Base-by-base conservation (phyloP, 2,113 vertebrate species). In the Numenius arquata region DNA sequence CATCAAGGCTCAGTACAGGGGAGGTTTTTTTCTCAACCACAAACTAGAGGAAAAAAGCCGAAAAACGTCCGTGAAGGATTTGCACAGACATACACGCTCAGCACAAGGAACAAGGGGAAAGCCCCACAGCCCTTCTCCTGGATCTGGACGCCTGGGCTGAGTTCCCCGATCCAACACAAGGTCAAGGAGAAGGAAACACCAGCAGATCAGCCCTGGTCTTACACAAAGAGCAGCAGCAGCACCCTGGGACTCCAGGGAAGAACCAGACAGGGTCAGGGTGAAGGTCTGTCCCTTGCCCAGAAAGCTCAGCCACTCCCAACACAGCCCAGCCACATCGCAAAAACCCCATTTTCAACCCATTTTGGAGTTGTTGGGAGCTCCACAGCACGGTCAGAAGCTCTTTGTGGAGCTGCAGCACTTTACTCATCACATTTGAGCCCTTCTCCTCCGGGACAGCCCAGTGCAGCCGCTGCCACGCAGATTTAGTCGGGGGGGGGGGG, bases 1-100 rank as follows among this genome's bases (percentile, higher is more conserved):
- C 19, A 12, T 2, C 58, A 9, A 66, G 30, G 36, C 53, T 83
- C 0, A 0, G 36, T 5, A 12, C 10, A 19, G 38, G n/a, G 34
- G 43, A 12, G 7, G 5, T 0, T 9, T 27, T 21, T 19, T 41
- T 38, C 56, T 59, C 82, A n/a, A 53, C 27, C 34, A 18, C 5
- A 58, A 26, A 6, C 5, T 3, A 8, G 11, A 71, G 15, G 6
- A 8, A 41, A 25, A 41, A 45, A 48, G 8, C 8, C 45, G 38
- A 7, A 17, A 82, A 40, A 10, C 0, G 0, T 3, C 53, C 50
- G 0, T 4, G 43, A 63, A 36, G 53, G 63, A 18, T 61, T 41
- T 50, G 22, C 22, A 32, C 21, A 15, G 1, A 13, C 29, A 9
- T 2, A 18, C 0, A 0, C 0, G 1, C 26, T 6, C 15, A 8